Evolutionary conservation across 2,113 vertebrate species (phyloP), one percentile per base, ranked within the genome.

Genomic region (Mus musculus): DNA sequence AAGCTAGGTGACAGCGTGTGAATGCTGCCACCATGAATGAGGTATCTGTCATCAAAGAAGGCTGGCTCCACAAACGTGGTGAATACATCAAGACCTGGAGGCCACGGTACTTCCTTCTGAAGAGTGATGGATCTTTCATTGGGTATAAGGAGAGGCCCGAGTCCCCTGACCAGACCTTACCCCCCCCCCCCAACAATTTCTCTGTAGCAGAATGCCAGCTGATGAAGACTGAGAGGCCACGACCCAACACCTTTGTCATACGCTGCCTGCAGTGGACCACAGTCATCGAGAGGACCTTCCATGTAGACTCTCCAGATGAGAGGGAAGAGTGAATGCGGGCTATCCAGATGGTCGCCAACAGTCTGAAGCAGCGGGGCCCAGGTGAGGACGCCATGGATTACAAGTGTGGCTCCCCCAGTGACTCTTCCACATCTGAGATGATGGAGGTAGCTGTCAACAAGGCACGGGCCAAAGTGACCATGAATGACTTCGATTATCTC

Each of bases 1-100:
- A 3, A 69, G 78, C 42, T 69, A 96, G 93, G 94, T 92, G 77
- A 90, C 95, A 90, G 90, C 80, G 89, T 59, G 76, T 95, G 4
- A 63, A 19, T 72, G 36, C 93, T 90, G 97, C 97, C 99, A 99
- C 98, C 98, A 99, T 99, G 99, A 99, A 99, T 92, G 99, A 99
- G 96, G 99, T 99, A 95, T 99, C 98, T 76, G 99, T 99, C 96
- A 98, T 99, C 98, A 99, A 99, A 98, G 99, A 99, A 98, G 99
- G 99, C 94, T 99, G 99, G 99, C 99, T 99, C 91, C 99, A 99
- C 72, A 99, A 99, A 98, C 99, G 99, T 98, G 99, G 99, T 94
- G 99, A 99, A 97, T 99, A 99, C 97, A 99, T 99, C 95, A 99
- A 99, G 98, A 99, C 99, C 0, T 99, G 99, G 99, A 98, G 99